These are phyloP conservation scores for Aurelia sp. DNA, from an alignment of 30 jellyfish, hydroid and myxozoan genomes.

Conservation along the genomic window DNA sequence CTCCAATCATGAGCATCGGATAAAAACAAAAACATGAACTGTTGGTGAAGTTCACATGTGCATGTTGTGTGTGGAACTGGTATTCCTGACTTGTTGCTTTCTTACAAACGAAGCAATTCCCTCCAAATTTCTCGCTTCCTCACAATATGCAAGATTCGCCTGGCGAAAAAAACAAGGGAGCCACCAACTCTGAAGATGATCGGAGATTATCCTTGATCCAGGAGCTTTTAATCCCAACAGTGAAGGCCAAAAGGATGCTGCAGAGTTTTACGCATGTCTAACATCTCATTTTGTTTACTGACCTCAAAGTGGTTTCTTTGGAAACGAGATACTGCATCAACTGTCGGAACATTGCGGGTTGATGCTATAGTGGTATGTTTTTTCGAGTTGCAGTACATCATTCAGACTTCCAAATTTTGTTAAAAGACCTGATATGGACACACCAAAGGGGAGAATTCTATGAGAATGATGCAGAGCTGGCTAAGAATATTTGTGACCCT, in stretches of 20 bases:
- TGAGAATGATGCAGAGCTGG: neutral
- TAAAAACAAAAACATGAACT: neutral
- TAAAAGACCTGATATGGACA: neutral
- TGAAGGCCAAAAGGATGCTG: constrained; percentile 13
- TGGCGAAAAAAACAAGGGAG: neutral
- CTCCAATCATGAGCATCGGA: neutral
- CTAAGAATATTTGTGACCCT: neutral
- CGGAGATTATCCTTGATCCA: neutral
- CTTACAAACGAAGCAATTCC: neutral
- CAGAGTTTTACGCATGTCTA: constrained; percentile 1
- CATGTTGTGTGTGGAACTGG: constrained; percentile 35
- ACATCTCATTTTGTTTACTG: neutral
- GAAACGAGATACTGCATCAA: constrained; percentile 11
- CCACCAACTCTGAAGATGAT: neutral
- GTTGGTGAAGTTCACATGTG: constrained; percentile 12
- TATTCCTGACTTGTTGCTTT: neutral
- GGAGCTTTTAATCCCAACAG: constrained; percentile 1
- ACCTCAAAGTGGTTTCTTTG: neutral
- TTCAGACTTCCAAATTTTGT: neutral
- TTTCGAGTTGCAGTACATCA: neutral
- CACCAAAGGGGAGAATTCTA: neutral
- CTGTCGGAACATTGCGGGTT: constrained; percentile 2
- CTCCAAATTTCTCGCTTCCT: neutral
- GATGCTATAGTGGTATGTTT: neutral
- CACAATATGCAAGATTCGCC: neutral